Conservation (phyloP, 2,113 vertebrate genomes). For the Dunckerocampus dactyliophorus region DNA sequence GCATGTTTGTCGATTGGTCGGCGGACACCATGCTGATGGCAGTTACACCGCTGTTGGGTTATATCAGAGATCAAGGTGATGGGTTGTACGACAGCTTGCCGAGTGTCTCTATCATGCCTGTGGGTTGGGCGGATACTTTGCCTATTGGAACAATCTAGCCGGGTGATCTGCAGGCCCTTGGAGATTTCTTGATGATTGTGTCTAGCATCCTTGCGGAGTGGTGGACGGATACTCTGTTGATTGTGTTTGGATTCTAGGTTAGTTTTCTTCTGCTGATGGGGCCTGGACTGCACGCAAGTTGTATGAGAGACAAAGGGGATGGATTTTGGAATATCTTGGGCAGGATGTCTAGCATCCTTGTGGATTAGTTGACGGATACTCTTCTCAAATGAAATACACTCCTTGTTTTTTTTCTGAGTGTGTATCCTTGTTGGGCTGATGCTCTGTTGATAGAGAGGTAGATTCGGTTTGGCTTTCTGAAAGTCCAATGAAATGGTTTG, state of each 20-base stretch:
- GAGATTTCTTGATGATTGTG: slow-evolving; percentile 2
- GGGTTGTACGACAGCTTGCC: not conserved
- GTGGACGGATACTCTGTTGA: not conserved
- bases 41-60: not conserved
- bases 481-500: slow-evolving; percentile 5
- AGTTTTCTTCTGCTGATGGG: not conserved
- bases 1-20: not conserved
- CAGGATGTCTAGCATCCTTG: not conserved
- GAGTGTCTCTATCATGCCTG: not conserved
- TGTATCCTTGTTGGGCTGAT: not conserved
- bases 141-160: not conserved
- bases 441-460: not conserved
- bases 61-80: slow-evolving; percentile 1
- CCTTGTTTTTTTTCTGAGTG: not conserved
- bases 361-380: not conserved
- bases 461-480: slow-evolving; percentile 1
- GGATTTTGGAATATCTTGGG: not conserved
- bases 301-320: not conserved
- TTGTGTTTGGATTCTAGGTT: not conserved
- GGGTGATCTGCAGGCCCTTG: slow-evolving; percentile 5
- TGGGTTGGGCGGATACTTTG: not conserved
- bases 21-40: not conserved
- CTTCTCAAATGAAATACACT: not conserved
- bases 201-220: not conserved
- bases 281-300: not conserved